phyloP scores from a whole-genome alignment of 1,140 invertebrate species.

The Polypedilum pembai region DNA sequence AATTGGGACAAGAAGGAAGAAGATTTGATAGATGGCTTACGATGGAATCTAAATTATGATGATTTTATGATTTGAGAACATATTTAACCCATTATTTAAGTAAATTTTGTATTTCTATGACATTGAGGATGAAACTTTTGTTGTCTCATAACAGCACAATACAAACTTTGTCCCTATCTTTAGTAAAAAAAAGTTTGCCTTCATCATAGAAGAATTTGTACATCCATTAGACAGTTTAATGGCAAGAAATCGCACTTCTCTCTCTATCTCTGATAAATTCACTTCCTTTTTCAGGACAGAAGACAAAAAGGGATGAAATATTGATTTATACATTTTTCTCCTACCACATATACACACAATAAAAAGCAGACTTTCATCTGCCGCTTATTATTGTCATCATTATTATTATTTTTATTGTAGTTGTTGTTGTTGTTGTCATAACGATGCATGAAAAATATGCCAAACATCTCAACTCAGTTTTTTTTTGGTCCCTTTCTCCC shows the following conservation, averaged over 20 bases:
- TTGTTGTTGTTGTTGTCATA: conserved; percentile 10
- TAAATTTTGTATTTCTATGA: not conserved
- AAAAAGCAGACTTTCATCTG: conserved; percentile 9
- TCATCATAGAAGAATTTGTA: no score
- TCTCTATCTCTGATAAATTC: no score
- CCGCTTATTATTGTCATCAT: conserved; percentile 18
- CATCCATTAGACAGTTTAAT: no score
- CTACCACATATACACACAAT: not conserved
- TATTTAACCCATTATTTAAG: conserved; percentile 19
- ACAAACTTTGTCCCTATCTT: no score
- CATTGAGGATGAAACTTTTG: not conserved
- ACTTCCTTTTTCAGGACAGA: not conserved
- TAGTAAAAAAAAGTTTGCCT: no score
- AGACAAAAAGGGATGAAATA: not conserved
- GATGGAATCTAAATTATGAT: conserved; percentile 18
- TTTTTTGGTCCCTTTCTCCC: not conserved
- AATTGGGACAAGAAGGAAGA: not conserved
- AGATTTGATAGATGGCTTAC: not conserved
- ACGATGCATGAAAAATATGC: conserved; percentile 17
- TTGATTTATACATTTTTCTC: not conserved
- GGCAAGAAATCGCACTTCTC: no score
- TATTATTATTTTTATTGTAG: not conserved
- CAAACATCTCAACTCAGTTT: not conserved
- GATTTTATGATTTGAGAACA: conserved; percentile 1
- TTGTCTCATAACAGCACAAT: no score